These are phyloP conservation scores for Gymnocypris eckloni DNA, from an alignment of 2,797 vertebrate genomes.

Conservation along the genomic window DNA sequence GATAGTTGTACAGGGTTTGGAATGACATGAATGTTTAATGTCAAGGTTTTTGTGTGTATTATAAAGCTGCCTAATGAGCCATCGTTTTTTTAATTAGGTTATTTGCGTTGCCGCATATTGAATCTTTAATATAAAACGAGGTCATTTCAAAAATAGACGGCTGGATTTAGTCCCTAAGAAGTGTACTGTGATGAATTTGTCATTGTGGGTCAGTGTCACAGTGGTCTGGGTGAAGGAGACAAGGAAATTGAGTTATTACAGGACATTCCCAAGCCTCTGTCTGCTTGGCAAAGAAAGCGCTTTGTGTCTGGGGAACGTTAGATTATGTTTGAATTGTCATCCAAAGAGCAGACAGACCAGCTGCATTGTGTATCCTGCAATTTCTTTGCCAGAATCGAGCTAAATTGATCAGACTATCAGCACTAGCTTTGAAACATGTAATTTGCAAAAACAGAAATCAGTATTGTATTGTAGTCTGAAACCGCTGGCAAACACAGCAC, in stretches of 20 bases:
- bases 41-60: not conserved
- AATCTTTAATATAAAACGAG: constrained; percentile 66
- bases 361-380: constrained; percentile 42
- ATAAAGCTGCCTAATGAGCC: not conserved
- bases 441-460: constrained; percentile 45
- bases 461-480: constrained; percentile 4
- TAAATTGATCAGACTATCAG: constrained; percentile 48
- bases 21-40: not conserved
- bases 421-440: constrained; percentile 44
- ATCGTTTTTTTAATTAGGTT: not conserved
- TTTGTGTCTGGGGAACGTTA: constrained; percentile 5
- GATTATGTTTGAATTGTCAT: constrained; percentile 40
- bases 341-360: constrained; percentile 29
- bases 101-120: constrained; percentile 10
- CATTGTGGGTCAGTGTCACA: constrained; percentile 77
- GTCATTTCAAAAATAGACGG: constrained; percentile 78
- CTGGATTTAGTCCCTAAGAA: constrained; percentile 67
- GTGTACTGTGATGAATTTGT: constrained; percentile 73
- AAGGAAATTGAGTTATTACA: constrained; percentile 53
- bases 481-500: not conserved
- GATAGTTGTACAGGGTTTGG: not conserved
- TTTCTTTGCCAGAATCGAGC: constrained; percentile 29
- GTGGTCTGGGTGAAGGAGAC: constrained; percentile 61
- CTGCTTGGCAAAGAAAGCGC: constrained; percentile 35
- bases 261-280: constrained; percentile 54